A percentile compares a stretch with the other conserved stretches of the same genome.
Evolutionary conservation across 2,888 invertebrate species (phyloP).

Genomic region (Drosophila borborema): DNA sequence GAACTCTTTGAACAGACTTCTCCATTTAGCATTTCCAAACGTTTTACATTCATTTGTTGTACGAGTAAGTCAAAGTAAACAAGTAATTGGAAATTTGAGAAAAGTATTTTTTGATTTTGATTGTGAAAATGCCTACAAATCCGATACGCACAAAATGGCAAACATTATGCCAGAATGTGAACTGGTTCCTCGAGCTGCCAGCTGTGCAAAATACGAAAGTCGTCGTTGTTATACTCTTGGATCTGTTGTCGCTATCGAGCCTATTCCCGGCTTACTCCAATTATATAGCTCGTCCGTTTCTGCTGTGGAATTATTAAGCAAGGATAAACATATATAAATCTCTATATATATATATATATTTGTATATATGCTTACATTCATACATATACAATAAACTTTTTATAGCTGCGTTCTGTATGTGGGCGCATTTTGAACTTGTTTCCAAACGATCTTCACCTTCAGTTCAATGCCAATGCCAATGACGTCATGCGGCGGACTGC

Average conservation of each 20-base stretch:
- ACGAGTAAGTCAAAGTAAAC: slow-evolving; percentile 1
- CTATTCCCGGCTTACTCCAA: slow-evolving; percentile 52
- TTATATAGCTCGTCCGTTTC: slow-evolving; percentile 51
- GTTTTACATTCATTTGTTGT: not conserved
- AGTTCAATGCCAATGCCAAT: slow-evolving; percentile 64
- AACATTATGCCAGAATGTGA: not conserved
- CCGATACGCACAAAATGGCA: not conserved
- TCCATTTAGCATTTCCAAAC: slow-evolving; percentile 4
- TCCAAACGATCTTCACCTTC: slow-evolving; percentile 53
- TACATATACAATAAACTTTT: not conserved
- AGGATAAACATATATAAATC: not conserved
- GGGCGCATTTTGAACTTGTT: slow-evolving; percentile 47
- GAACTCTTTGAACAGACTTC: slow-evolving; percentile 6
- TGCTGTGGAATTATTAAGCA: slow-evolving; percentile 35
- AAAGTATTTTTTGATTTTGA: not conserved
- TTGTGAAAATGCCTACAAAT: not conserved
- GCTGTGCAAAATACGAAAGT: slow-evolving; percentile 40
- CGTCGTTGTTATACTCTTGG: slow-evolving; percentile 45
- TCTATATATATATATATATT: not conserved
- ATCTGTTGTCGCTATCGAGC: slow-evolving; percentile 43
- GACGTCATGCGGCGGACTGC: slow-evolving; percentile 45
- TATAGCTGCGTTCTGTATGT: slow-evolving; percentile 24
- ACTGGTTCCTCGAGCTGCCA: slow-evolving; percentile 29
- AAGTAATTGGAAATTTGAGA: slow-evolving; percentile 4
- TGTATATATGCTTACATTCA: not conserved